Base-by-base conservation (phyloP, 2,113 vertebrate species). In the Proterorhinus semilunaris region DNA sequence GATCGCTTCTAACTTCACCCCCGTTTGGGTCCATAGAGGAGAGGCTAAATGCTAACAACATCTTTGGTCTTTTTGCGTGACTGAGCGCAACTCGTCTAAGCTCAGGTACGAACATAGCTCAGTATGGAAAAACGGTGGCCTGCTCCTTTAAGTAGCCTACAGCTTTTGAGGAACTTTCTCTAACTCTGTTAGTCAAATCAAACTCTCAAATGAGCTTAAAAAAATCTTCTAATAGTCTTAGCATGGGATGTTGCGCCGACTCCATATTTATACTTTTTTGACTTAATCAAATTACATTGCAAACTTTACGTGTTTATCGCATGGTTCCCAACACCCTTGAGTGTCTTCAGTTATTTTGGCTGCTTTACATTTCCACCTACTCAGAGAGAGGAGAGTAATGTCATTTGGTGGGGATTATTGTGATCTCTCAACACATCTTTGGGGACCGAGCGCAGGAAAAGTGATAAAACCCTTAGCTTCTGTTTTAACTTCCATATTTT, bases 401-500 rank as follows among this genome's bases (percentile, higher is more conserved):
- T 93, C 90, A 92, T 93, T 93, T 92, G 70, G 90, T 91, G 87
- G 91, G 90, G 91, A 92, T 92, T 92, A 93, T 87, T 88, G 86
- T 81, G 89, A 87, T 92, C 87, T 91, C 91, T 90, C 83, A 87
- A 87, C 86, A 85, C 83, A 88, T 92, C 88, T 91, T 88, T 89
- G 75, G 83, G 83, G 88, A 88, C 84, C 86, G 85, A 88, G 82
- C 80, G 88, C 83, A 85, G 84, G 83, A 71, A 84, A 83, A 83
- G 82, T 89, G 83, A 86, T 86, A 83, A 88, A 85, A 87, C 85
- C 80, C 70, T 55, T 80, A 90, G 81, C 79, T 67, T 78, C 79
- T 87, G 78, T 89, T 88, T 90, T 83, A 90, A 92, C 89, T 87
- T 92, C 86, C 81, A 78, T 69, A 83, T 89, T 84, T 88, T 73